Evolutionary conservation across 2,888 invertebrate genomes (phyloP), one percentile per base, ranked within the genome.

Genomic region (Xylota segnis): DNA sequence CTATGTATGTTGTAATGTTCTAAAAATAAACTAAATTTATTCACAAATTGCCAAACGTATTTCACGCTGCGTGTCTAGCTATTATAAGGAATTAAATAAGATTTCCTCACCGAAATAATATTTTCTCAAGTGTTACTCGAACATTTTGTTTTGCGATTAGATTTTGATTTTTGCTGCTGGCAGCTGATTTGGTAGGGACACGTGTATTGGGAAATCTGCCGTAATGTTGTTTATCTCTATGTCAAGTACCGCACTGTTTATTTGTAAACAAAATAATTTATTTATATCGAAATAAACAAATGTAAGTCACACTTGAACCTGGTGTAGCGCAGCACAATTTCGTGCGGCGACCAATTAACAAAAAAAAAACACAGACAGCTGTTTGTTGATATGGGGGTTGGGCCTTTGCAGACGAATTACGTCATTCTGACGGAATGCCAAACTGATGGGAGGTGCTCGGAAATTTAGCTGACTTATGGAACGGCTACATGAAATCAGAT

Each of bases 11-110:
- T 76, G 70, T 76, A 84, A 84, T 71, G 27, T 40, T 81, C 84
- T 84, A 84, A 84, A 84, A 84, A 84, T 84, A 84, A 29, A 23
- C 14, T 54, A 18, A 74, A 65, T 79, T 43, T 66, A 65, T 74
- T 74, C 66, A 70, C 5, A 37, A 37, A n/a, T 47, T 37, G 23
- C 4, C 18, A 40, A 40, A 34, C 59, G 50, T 40, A 27, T 47
- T 4, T 16, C 47, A 16, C 5, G 6, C 7, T 32, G 9, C 9
- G 37, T 23, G 14, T 10, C 12, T 12, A 47, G 18, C 2, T 23
- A 18, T 50, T 50, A 10, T 50, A 12, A 27, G 27, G 1, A 29
- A 29, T 29, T 29, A 12, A 59, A 5, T 3, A 27, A 59, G n/a
- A 18, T 2, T 27, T n/a, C 16, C 45, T 74, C 29, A 81, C 74